Evolutionary conservation across 2,113 vertebrate species (phyloP).

Genomic region (Sebastes fasciatus): DNA sequence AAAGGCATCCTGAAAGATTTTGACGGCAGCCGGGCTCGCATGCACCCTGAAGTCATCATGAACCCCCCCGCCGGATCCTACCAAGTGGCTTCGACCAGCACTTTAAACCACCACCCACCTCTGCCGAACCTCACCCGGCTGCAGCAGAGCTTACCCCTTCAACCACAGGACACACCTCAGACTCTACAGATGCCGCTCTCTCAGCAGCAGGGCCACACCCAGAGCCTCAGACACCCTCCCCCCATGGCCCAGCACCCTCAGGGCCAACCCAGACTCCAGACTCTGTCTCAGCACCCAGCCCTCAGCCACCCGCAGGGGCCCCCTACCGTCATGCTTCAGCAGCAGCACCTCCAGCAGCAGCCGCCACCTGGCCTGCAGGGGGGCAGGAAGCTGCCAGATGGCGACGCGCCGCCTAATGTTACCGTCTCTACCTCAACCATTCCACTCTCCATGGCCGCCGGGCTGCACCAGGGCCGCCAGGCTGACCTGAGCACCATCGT

Average conservation of each 20-base stretch:
- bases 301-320: constrained; percentile 80
- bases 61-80: constrained; percentile 91
- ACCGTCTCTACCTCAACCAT: constrained; percentile 99
- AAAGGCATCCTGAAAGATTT: constrained; percentile 97
- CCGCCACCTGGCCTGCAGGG: constrained; percentile 87
- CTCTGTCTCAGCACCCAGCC: constrained; percentile 77
- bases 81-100: constrained; percentile 91
- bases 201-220: constrained; percentile 78
- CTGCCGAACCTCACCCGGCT: constrained; percentile 87
- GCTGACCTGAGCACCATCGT: constrained; percentile 97
- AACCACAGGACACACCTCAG: constrained; percentile 81
- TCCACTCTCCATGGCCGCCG: constrained; percentile 97
- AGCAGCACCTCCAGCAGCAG: constrained; percentile 86
- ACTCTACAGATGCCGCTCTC: constrained; percentile 77
- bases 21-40: constrained; percentile 92
- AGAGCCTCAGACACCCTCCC: constrained; percentile 81
- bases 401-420: constrained; percentile 97
- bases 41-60: constrained; percentile 95
- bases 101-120: constrained; percentile 92
- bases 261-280: constrained; percentile 79
- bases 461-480: constrained; percentile 93
- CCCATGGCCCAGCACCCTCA: constrained; percentile 80
- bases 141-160: constrained; percentile 79
- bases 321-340: constrained; percentile 85
- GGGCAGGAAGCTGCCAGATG: constrained; percentile 93